phyloP scores from a whole-genome alignment of 2,888 invertebrate genomes.

The Phengaris arion region DNA sequence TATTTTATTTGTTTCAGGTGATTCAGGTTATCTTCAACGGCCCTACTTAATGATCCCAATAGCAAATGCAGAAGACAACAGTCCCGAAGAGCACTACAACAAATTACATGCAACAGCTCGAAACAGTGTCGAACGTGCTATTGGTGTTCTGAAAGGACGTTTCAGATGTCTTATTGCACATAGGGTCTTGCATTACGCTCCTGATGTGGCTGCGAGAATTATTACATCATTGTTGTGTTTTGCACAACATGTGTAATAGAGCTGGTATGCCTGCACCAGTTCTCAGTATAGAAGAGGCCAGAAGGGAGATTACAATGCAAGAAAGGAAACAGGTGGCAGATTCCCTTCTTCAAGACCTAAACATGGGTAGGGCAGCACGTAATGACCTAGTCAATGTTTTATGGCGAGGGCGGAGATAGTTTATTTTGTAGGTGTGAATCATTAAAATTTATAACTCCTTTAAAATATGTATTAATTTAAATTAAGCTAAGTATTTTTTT shows the following conservation, averaged over 20 bases:
- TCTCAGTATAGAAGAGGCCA: slow-evolving; percentile 7
- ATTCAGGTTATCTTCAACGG: neutral
- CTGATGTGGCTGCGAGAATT: slow-evolving; percentile 28
- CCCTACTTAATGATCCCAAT: neutral
- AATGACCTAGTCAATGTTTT: no score
- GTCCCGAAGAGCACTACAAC: neutral
- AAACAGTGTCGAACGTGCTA: no score
- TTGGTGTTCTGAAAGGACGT: neutral
- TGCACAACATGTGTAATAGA: slow-evolving; percentile 29
- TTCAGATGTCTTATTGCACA: slow-evolving; percentile 29
- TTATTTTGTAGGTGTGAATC: no score
- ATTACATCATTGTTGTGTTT: slow-evolving; percentile 31
- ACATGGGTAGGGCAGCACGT: no score
- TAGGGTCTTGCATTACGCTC: slow-evolving; percentile 29
- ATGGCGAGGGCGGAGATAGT: no score
- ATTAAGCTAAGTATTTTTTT: no score
- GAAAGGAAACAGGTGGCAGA: no score
- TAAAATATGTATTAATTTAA: no score
- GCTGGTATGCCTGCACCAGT: slow-evolving; percentile 7
- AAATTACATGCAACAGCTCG: no score
- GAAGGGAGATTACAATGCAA: no score
- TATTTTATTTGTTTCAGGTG: neutral
- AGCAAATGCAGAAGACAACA: neutral
- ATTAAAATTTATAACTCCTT: no score
- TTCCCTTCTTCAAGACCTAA: no score